phyloP scores from a whole-genome alignment of 2,113 vertebrate species.

The Garra rufa region DNA sequence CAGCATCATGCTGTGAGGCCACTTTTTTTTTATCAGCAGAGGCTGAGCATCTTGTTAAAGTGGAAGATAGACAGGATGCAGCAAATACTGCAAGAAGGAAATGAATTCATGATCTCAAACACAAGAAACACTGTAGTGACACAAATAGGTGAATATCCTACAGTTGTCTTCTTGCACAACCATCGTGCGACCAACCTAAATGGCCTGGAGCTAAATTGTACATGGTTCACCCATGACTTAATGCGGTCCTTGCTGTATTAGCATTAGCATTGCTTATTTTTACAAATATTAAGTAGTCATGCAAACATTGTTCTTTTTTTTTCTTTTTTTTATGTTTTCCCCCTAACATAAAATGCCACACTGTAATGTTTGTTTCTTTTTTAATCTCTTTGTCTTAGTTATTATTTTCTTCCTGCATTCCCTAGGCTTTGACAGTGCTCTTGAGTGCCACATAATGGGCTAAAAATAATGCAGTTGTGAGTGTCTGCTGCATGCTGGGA shows the following conservation, averaged over 20 bases:
- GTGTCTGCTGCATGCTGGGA: slow-evolving; percentile 23
- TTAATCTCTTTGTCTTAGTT: background rate
- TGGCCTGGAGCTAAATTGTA: background rate
- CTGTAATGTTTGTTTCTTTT: background rate
- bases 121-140: background rate
- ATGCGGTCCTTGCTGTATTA: background rate
- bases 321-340: too few relatives aligned
- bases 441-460: background rate
- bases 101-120: background rate
- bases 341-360: background rate
- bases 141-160: slow-evolving; percentile 6
- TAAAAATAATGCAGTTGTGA: background rate
- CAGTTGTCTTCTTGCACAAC: background rate
- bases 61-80: background rate
- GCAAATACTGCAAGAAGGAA: background rate
- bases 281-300: background rate
- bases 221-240: background rate
- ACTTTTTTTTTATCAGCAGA: background rate
- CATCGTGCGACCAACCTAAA: background rate
- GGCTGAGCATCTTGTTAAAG: slow-evolving; percentile 27
- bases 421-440: slow-evolving; percentile 1
- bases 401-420: background rate
- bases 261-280: background rate
- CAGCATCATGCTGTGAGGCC: slow-evolving; percentile 25
- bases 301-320: background rate